A percentile compares a stretch with the other conserved stretches of the same genome.
These are phyloP conservation scores for Corvus hawaiiensis DNA, from an alignment of 2,113 vertebrate genomes.

Conservation along the genomic window DNA sequence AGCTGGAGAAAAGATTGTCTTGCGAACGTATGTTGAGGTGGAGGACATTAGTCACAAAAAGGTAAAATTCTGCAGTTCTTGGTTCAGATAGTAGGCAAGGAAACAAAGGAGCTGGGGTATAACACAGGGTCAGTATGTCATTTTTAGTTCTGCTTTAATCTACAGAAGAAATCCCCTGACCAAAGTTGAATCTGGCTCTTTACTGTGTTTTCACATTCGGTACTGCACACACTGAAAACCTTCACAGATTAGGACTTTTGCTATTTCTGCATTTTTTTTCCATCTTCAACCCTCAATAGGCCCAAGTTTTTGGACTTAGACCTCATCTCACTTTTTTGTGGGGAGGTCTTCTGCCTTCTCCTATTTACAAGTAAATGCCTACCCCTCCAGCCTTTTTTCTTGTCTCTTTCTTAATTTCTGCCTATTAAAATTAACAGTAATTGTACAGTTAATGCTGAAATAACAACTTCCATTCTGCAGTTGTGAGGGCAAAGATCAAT, in stretches of 20 bases:
- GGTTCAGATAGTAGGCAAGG: neutral
- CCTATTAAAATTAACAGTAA: neutral
- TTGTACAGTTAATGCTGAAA: neutral
- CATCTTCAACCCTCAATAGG: neutral
- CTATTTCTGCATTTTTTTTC: neutral
- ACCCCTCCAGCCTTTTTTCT: neutral
- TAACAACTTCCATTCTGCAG: neutral
- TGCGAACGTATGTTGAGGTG: slow-evolving; percentile 30
- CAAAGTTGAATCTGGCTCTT: neutral
- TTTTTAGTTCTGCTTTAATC: neutral
- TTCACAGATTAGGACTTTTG: neutral
- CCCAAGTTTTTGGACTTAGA: neutral
- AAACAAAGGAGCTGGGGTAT: neutral
- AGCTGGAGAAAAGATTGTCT: slow-evolving; percentile 70
- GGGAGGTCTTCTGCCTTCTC: neutral
- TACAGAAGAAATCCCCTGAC: neutral
- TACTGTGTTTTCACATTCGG: neutral
- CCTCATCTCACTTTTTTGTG: neutral
- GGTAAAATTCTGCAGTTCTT: slow-evolving; percentile 19
- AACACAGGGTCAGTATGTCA: neutral
- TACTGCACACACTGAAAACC: neutral
- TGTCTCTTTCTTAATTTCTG: neutral
- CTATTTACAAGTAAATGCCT: neutral
- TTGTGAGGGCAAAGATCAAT: neutral
- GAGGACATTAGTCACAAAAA: slow-evolving; percentile 42